Evolutionary conservation across 2,797 vertebrate species (phyloP).

Genomic region (Protonibea diacanthus): DNA sequence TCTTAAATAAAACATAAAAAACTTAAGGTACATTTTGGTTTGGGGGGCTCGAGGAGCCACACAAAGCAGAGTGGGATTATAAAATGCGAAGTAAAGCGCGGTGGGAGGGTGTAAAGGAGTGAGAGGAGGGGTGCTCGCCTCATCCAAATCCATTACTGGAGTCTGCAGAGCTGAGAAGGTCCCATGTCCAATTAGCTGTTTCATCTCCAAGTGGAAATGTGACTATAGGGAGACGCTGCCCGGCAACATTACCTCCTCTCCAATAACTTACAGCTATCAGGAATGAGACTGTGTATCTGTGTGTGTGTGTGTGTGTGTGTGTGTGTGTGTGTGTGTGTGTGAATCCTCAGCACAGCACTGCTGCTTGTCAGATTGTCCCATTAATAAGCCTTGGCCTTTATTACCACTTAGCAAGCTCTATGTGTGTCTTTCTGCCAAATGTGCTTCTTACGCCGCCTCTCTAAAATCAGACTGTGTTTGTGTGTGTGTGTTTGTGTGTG

Average conservation of each 20-base stretch:
- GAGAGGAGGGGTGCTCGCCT: slow-evolving; percentile 11
- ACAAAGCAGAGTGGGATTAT: slow-evolving; percentile 44
- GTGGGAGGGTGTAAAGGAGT: not conserved
- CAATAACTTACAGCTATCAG: slow-evolving; percentile 71
- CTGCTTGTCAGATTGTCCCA: slow-evolving; percentile 72
- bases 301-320: slow-evolving; percentile 33
- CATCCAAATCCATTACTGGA: slow-evolving; percentile 70
- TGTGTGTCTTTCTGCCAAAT: slow-evolving; percentile 46
- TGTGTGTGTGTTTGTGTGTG: slow-evolving; percentile 1
- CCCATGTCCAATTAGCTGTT: slow-evolving; percentile 81
- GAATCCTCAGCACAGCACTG: slow-evolving; percentile 45
- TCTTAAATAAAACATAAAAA: not conserved
- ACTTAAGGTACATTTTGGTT: slow-evolving; percentile 11
- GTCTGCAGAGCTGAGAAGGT: slow-evolving; percentile 63
- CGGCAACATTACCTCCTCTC: slow-evolving; percentile 66
- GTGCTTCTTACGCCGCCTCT: slow-evolving; percentile 42
- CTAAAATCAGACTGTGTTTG: slow-evolving; percentile 19
- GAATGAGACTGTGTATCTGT: slow-evolving; percentile 37
- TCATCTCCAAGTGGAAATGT: slow-evolving; percentile 79
- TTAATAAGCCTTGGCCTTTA: slow-evolving; percentile 76
- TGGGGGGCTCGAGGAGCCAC: slow-evolving; percentile 12
- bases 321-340: slow-evolving; percentile 25
- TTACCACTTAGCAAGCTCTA: slow-evolving; percentile 67
- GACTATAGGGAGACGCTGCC: slow-evolving; percentile 69
- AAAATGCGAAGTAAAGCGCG: slow-evolving; percentile 47